Evolutionary conservation across 2,113 vertebrate genomes (phyloP), one percentile per base, ranked within the genome.

Genomic region (Corydoras maculifer): DNA sequence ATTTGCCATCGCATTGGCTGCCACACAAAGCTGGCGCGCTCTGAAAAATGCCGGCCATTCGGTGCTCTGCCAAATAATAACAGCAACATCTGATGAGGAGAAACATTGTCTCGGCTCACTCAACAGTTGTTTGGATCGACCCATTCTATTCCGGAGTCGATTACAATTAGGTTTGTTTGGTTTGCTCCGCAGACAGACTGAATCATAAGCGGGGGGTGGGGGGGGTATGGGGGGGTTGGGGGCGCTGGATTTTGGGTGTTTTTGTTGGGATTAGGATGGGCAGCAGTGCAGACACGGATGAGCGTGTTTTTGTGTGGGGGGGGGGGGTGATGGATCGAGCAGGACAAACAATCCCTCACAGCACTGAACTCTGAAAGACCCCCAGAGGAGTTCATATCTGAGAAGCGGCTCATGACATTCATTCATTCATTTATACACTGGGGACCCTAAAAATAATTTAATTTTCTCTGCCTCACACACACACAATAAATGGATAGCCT

Each of bases 251-350:
- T 78, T 72, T 73, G 69, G 51, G 49, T 43, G 7, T 73, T 5
- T 53, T 53, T 53, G 51, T 1, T 4, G 75, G 83, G 73, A 80
- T 78, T 61, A 68, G 67, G 68, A 59, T 77, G 72, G 83, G 51
- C 62, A 77, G 71, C 77, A 76, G 13, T 67, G 82, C 77, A 68
- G 70, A 82, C 79, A 79, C 73, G 12, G 9, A 74, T 77, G 68
- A 69, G 70, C 68, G 76, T 84, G 82, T 82, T 73, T 55, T 30
- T 58, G 50, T 60, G 55, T 53, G 65, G 59, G 55, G 12, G 29
- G 18, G 71, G 10, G 30, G 18, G 9, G 51, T 7, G 54, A n/a
- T 57, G 13, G 13, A 75, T 59, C 54, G 75, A 67, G 80, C 69
- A 77, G 71, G 48, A 79, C 54, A 75, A 65, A 70, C 64, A 74